These are phyloP conservation scores for Xiphophorus hellerii DNA, from an alignment of 2,113 vertebrate genomes.

Conservation along the genomic window DNA sequence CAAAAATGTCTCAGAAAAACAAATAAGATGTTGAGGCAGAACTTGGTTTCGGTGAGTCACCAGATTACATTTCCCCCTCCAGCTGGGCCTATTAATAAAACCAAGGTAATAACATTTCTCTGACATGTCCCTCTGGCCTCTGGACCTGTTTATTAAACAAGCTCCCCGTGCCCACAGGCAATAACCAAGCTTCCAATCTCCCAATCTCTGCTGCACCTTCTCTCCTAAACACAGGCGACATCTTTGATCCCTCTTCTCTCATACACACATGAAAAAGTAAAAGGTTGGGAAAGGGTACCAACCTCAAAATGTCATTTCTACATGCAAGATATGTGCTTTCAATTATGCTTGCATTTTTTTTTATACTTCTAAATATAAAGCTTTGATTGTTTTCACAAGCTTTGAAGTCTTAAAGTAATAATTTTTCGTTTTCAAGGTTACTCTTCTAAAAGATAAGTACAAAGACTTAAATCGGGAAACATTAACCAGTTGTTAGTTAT, in stretches of 20 bases:
- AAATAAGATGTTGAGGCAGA: constrained; percentile 53
- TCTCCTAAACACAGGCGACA: constrained; percentile 21
- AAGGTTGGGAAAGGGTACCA: neutral
- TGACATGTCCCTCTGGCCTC: constrained; percentile 69
- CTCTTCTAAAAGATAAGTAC: neutral
- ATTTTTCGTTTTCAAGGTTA: neutral
- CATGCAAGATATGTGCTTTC: neutral
- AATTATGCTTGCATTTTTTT: neutral
- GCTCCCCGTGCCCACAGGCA: constrained; percentile 57
- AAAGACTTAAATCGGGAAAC: neutral
- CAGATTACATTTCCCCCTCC: constrained; percentile 59
- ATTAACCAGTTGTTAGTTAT: neutral
- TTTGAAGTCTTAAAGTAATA: too few species aligned
- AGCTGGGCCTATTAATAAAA: constrained; percentile 70
- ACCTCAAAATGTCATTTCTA: neutral
- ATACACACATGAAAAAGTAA: neutral
- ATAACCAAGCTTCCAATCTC: constrained; percentile 63
- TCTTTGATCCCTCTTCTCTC: neutral
- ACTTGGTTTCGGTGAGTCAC: constrained; percentile 45
- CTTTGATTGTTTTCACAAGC: neutral
- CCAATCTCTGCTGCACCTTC: constrained; percentile 39
- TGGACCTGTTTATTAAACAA: constrained; percentile 71
- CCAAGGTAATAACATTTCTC: constrained; percentile 74
- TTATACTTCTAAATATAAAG: neutral
- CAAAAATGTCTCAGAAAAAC: constrained; percentile 33